Percentiles rank a stretch among this genome's conserved stretches.
Conservation (phyloP, 2,888 invertebrate genomes). For the Ptychoptera contaminata region DNA sequence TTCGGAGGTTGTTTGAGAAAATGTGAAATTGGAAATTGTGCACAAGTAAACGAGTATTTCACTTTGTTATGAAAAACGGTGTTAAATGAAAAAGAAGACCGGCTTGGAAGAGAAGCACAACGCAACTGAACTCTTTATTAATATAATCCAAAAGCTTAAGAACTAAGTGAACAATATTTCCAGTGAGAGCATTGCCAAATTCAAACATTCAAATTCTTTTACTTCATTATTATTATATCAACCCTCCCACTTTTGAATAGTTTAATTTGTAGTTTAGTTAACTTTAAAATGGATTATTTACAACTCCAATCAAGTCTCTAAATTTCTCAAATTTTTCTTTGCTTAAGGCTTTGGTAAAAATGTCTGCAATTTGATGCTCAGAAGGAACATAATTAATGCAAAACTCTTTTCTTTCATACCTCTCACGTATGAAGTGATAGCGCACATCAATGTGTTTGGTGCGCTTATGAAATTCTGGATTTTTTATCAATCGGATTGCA, state of each 20-base stretch:
- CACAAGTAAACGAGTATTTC: too few relatives aligned
- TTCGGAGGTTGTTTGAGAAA: too few relatives aligned
- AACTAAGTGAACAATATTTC: too few relatives aligned
- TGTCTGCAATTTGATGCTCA: slow-evolving; percentile 3
- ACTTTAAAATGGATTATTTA: neutral
- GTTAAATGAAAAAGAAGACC: too few relatives aligned
- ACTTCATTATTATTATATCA: neutral
- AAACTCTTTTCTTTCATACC: slow-evolving; percentile 6
- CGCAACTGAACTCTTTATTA: too few relatives aligned
- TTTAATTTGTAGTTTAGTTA: too few relatives aligned
- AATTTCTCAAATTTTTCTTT: neutral
- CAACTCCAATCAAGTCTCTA: neutral
- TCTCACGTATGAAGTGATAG: slow-evolving; percentile 10
- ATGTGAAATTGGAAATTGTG: too few relatives aligned
- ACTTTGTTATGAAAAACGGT: too few relatives aligned
- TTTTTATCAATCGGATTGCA: slow-evolving; percentile 11
- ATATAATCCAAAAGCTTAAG: too few relatives aligned
- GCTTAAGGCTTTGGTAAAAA: slow-evolving; percentile 6
- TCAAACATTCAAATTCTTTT: too few relatives aligned
- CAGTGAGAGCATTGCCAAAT: too few relatives aligned
- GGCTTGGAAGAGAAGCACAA: too few relatives aligned
- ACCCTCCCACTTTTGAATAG: neutral
- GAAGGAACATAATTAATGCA: slow-evolving; percentile 6
- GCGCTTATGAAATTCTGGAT: slow-evolving; percentile 9
- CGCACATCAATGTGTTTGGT: slow-evolving; percentile 10